A percentile compares a stretch with the other conserved stretches of the same genome.
Conservation (phyloP, 2,113 vertebrate genomes). For the Cyphomyrus plagiostoma region DNA sequence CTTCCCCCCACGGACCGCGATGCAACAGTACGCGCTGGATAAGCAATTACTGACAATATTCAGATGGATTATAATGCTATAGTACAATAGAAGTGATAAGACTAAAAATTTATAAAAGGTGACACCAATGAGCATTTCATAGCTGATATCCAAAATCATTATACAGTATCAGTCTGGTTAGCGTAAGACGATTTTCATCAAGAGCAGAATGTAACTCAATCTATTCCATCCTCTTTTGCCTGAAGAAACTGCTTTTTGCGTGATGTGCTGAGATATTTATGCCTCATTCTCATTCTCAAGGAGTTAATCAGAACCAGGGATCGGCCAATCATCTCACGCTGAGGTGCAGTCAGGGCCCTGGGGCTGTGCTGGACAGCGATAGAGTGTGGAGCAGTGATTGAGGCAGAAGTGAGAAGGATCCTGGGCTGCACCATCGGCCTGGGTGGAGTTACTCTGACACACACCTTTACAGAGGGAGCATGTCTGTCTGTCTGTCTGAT, state of each 20-base stretch:
- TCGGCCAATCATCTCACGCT: constrained; percentile 46
- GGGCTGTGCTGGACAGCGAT: not conserved
- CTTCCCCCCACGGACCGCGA: not conserved
- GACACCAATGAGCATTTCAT: constrained; percentile 34
- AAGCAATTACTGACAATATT: not conserved
- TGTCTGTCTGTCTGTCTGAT: not conserved
- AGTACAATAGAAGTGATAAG: not conserved
- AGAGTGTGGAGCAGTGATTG: not conserved
- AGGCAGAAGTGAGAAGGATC: not conserved
- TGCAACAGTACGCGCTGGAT: not conserved
- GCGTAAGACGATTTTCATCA: constrained; percentile 60
- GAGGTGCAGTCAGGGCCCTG: not conserved
- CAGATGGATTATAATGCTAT: not conserved
- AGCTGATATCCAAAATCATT: constrained; percentile 60
- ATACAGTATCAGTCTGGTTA: constrained; percentile 37
- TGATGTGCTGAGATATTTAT: constrained; percentile 61
- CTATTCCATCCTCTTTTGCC: constrained; percentile 41
- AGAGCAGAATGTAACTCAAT: constrained; percentile 50
- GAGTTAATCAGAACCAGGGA: constrained; percentile 59
- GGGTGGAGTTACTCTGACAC: not conserved
- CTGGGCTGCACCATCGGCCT: not conserved
- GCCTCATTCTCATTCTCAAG: constrained; percentile 58
- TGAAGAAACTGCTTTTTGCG: constrained; percentile 28
- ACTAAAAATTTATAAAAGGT: constrained; percentile 5
- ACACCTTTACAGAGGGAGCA: not conserved